phyloP scores from a whole-genome alignment of 2,113 vertebrate species.

The Thamnaconus septentrionalis region DNA sequence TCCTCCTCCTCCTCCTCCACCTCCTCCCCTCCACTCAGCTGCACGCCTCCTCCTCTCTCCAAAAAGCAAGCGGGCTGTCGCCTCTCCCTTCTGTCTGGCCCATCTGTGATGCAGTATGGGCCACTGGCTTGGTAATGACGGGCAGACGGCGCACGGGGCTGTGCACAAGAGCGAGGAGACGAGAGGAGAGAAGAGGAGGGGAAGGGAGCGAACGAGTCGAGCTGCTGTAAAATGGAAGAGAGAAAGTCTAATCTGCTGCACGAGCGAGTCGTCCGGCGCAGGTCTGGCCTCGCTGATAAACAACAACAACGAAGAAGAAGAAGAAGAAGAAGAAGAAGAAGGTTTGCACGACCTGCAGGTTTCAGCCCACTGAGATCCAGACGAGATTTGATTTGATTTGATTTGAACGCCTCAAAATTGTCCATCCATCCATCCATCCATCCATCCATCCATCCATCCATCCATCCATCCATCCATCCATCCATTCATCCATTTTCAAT shows the following conservation, averaged over 20 bases:
- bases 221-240: slow-evolving; percentile 43
- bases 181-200: background rate
- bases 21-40: slow-evolving; percentile 64
- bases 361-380: no score
- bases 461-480: no score
- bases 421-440: no score
- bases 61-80: slow-evolving; percentile 73
- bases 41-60: slow-evolving; percentile 61
- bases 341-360: no score
- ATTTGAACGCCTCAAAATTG: no score
- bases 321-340: no score
- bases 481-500: no score
- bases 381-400: no score
- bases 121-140: slow-evolving; percentile 67
- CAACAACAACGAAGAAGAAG: slow-evolving; percentile 30
- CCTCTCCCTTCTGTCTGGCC: slow-evolving; percentile 74
- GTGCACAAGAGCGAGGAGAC: slow-evolving; percentile 1
- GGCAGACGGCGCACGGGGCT: slow-evolving; percentile 45
- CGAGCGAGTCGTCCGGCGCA: slow-evolving; percentile 23
- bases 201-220: slow-evolving; percentile 5
- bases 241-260: slow-evolving; percentile 36
- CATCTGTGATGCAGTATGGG: slow-evolving; percentile 78
- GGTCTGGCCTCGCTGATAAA: slow-evolving; percentile 31
- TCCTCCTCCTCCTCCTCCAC: slow-evolving; percentile 31
- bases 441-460: no score